Conservation (phyloP, 2,888 invertebrate species). For the Isoperla grammatica region DNA sequence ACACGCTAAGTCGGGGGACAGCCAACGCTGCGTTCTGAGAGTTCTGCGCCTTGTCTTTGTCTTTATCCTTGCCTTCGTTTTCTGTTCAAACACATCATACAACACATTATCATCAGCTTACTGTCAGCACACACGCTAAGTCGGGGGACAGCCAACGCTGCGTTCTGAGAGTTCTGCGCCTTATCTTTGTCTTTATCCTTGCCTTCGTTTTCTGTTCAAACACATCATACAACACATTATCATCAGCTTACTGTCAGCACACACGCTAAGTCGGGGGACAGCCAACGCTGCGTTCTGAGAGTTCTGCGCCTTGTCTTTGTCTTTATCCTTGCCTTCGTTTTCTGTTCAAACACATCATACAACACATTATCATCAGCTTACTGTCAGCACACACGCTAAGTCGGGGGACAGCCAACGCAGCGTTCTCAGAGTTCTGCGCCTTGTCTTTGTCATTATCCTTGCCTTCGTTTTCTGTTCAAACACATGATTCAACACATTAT, state of each 20-base stretch:
- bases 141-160: constrained; percentile 75
- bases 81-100: constrained; percentile 48
- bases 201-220: constrained; percentile 65
- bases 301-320: constrained; percentile 74
- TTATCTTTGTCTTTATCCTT: constrained; percentile 77
- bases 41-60: constrained; percentile 74
- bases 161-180: constrained; percentile 65
- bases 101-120: constrained; percentile 14
- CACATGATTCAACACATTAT: constrained; percentile 21
- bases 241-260: constrained; percentile 90
- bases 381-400: constrained; percentile 88
- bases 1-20: constrained; percentile 83
- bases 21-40: constrained; percentile 65
- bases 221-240: constrained; percentile 73
- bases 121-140: constrained; percentile 88
- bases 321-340: constrained; percentile 75
- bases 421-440: constrained; percentile 65
- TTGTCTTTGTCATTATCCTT: constrained; percentile 77
- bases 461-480: constrained; percentile 65
- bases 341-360: too few relatives aligned
- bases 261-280: constrained; percentile 83
- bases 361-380: constrained; percentile 70
- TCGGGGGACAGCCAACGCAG: constrained; percentile 75
- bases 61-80: constrained; percentile 74
- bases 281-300: constrained; percentile 65